Evolutionary conservation across 30 jellyfish, hydroid and myxozoan species (phyloP).

Genomic region (Mastigias papua): DNA sequence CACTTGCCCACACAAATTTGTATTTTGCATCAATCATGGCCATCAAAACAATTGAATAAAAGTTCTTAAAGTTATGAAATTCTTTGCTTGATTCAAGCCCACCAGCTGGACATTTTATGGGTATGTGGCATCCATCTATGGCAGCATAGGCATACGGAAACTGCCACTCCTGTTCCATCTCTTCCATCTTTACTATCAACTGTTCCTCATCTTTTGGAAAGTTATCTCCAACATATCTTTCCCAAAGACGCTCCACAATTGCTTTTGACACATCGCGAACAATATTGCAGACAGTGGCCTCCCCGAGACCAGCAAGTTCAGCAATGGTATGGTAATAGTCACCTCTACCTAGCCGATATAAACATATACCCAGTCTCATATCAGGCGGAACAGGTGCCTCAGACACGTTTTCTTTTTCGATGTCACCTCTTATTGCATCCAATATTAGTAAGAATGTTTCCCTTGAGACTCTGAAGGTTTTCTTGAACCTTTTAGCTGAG

Average conservation of each 20-base stretch:
- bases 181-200: slow-evolving; percentile 33
- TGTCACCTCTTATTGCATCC: neutral
- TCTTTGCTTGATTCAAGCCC: no score
- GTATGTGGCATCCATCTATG: slow-evolving; percentile 77
- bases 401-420: slow-evolving; percentile 22
- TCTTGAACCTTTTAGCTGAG: slow-evolving; percentile 2
- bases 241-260: slow-evolving; percentile 53
- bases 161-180: slow-evolving; percentile 70
- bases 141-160: slow-evolving; percentile 71
- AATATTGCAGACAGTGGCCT: slow-evolving; percentile 40
- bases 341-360: slow-evolving; percentile 44
- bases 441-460: neutral
- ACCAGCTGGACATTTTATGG: slow-evolving; percentile 78
- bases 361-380: slow-evolving; percentile 44
- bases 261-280: slow-evolving; percentile 38
- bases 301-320: slow-evolving; percentile 62
- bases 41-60: slow-evolving; percentile 45
- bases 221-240: slow-evolving; percentile 11
- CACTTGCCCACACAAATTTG: slow-evolving; percentile 44
- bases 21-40: slow-evolving; percentile 60
- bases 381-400: slow-evolving; percentile 59
- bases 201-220: slow-evolving; percentile 41
- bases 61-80: slow-evolving; percentile 58
- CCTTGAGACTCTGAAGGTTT: neutral
- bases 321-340: slow-evolving; percentile 37